Conservation (phyloP, 2,113 vertebrate genomes). For the Pachycephala philippinensis region DNA sequence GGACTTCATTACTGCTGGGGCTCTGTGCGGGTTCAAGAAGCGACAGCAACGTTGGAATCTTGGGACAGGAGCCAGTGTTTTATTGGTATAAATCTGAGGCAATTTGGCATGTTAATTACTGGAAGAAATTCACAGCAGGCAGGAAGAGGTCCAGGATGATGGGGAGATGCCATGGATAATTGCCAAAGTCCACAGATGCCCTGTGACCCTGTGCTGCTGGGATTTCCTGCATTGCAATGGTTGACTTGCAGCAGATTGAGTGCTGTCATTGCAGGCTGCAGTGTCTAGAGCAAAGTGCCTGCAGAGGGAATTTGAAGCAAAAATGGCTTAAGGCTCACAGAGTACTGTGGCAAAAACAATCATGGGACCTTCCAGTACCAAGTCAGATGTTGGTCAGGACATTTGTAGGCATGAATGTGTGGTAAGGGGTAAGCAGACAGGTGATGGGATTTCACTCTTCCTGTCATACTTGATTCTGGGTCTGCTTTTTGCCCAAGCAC, state of each 20-base stretch:
- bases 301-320: neutral
- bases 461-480: neutral
- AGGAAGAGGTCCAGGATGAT: neutral
- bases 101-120: constrained; percentile 15
- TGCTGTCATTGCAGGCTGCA: neutral
- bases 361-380: neutral
- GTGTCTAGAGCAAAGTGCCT: neutral
- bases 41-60: rapidly evolving
- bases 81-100: neutral
- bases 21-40: neutral
- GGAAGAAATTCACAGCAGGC: neutral
- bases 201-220: neutral
- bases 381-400: neutral
- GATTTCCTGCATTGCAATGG: neutral
- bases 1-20: neutral
- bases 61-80: neutral
- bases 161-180: neutral
- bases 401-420: neutral
- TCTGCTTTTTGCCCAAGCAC: neutral
- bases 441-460: neutral
- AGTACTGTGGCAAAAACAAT: neutral
- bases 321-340: neutral
- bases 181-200: neutral
- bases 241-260: neutral
- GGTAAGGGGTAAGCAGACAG: neutral